These are phyloP conservation scores for Rhynchomys soricoides DNA, from an alignment of 2,113 vertebrate genomes.

Conservation along the genomic window DNA sequence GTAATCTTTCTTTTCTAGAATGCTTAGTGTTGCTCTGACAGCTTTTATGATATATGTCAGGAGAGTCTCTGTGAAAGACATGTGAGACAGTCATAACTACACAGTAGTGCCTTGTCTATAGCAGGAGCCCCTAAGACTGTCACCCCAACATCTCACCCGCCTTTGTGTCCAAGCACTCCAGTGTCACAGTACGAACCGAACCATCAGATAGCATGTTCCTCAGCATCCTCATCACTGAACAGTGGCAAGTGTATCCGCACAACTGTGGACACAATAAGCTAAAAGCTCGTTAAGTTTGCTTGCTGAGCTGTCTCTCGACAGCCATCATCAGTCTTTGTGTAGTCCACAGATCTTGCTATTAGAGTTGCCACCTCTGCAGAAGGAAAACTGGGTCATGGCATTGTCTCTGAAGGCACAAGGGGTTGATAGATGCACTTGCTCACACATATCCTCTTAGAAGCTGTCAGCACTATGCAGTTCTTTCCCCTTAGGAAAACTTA, in stretches of 20 bases:
- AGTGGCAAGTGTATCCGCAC: not conserved
- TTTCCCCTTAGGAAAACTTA: not conserved
- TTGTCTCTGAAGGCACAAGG: not conserved
- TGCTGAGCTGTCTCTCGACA: not conserved
- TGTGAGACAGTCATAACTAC: conserved; percentile 27
- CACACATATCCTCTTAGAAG: not conserved
- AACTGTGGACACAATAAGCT: conserved; percentile 22
- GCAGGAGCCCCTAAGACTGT: not conserved
- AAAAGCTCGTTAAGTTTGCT: conserved; percentile 28
- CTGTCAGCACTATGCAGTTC: not conserved
- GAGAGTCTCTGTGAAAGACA: conserved; percentile 53
- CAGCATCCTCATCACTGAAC: not conserved
- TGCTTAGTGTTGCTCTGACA: conserved; percentile 67
- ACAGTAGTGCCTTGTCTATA: not conserved
- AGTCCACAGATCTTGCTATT: not conserved
- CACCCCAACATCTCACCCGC: not conserved
- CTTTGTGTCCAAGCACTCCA: not conserved
- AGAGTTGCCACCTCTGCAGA: not conserved
- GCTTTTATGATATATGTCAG: conserved; percentile 60
- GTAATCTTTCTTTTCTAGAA: conserved; percentile 51
- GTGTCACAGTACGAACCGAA: too few relatives aligned
- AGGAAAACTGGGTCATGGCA: not conserved
- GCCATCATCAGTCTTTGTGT: not conserved
- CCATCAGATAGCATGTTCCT: not conserved
- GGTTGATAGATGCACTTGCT: not conserved